Evolutionary conservation across 2,113 vertebrate species (phyloP).

Genomic region (Gavia stellata): DNA sequence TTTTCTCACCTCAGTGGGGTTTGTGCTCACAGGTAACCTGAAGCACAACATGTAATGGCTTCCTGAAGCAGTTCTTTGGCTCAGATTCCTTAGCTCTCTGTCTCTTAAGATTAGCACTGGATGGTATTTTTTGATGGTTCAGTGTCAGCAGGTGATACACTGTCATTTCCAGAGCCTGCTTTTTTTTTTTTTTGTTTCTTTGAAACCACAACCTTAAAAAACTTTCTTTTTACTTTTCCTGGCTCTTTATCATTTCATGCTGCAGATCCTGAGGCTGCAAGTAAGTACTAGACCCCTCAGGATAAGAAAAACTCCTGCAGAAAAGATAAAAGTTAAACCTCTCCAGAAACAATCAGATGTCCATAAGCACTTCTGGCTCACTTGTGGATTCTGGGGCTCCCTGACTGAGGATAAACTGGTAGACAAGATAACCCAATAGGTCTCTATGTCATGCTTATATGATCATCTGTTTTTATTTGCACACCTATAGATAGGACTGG

Average conservation of each 20-base stretch:
- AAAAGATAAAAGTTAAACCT: not conserved
- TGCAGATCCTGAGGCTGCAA: not conserved
- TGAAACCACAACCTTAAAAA: not conserved
- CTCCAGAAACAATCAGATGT: not conserved
- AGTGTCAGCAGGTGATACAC: not conserved
- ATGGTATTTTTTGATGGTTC: not conserved
- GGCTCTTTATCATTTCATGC: not conserved
- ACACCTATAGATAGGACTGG: not conserved
- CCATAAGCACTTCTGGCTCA: not conserved
- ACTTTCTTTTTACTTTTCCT: not conserved
- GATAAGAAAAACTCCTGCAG: not conserved
- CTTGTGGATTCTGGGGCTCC: not conserved
- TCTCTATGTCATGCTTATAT: not conserved
- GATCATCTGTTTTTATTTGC: slow-evolving; percentile 18
- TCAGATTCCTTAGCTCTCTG: not conserved
- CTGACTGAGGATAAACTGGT: not conserved
- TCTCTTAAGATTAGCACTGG: not conserved
- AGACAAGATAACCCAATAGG: not conserved
- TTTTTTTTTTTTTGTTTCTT: not conserved
- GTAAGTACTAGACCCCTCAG: not conserved
- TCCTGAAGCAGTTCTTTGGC: not conserved
- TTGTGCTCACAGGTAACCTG: not conserved
- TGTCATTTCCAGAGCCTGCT: not conserved
- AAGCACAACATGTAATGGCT: not conserved
- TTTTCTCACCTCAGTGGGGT: not conserved